Base-by-base conservation (phyloP, 1,140 invertebrate genomes). In the Gryllus bimaculatus region DNA sequence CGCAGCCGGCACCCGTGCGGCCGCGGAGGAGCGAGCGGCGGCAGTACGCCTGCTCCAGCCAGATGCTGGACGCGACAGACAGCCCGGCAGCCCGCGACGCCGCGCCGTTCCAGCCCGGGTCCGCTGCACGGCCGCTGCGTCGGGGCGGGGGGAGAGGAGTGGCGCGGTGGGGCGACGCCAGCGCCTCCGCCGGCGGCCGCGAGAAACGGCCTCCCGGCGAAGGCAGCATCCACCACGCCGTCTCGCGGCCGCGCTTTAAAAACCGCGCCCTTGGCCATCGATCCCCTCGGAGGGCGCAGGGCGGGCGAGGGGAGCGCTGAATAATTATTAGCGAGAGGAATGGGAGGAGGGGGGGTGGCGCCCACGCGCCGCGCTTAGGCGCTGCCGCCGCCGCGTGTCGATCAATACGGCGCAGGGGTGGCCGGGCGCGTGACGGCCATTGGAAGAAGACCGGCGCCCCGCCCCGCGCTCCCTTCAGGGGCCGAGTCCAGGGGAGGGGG, bases 361-460 rank as follows among this genome's bases (percentile, higher is more conserved):
- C 20, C 15, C 20, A 47, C 20, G 74, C 20, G 74, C 20, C 54
- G 18, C 54, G 54, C 54, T 66, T 66, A 81, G 80, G 77, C 82
- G 81, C 75, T 80, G 83, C 81, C 81, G 81, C 75, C 80, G 83
- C 81, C 81, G 78, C 81, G 78, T 81, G 77, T 78, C 76, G 80
- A 79, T 66, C 54, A 66, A 66, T 66, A 66, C 54, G 10, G 7
- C 10, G 10, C 54, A 66, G 54, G 54, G 54, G 54, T 66, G 54
- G 54, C 54, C 54, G 26, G 26, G 26, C 26, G 26, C 5, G 26
- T 39, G 26, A 39, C 26, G 26, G 26, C 26, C 26, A 39, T 39
- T 1, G 26, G 26, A 39, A 39, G 26, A 39, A 39, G n/a, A 39
- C 26, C 5, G 26, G 26, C 26, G 26, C 26, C 26, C 26, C 26